Conservation (phyloP, 2,888 invertebrate species). For the Rhorus exstirpatorius region DNA sequence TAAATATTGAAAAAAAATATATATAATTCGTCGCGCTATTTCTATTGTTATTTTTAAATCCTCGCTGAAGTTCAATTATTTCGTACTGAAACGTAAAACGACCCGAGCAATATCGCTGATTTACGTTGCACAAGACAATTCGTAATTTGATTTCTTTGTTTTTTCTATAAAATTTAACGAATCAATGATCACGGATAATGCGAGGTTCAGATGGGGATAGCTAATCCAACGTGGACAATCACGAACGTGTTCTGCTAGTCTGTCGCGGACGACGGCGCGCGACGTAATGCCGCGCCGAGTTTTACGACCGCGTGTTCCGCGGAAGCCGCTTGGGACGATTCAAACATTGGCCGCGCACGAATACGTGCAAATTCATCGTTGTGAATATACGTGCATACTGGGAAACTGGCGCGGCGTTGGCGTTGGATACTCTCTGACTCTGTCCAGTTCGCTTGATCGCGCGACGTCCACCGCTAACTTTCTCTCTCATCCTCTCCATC, state of each 20-base stretch:
- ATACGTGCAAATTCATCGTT: conserved; percentile 37
- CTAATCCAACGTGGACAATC: neutral
- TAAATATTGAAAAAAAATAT: too few species aligned
- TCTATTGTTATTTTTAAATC: too few species aligned
- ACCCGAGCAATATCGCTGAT: too few species aligned
- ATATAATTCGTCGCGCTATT: too few species aligned
- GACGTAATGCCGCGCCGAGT: conserved; percentile 84
- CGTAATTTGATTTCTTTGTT: neutral
- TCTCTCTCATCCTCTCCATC: conserved; percentile 46
- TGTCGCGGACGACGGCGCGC: conserved; percentile 85
- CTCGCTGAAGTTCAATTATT: too few species aligned
- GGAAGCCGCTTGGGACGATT: conserved; percentile 82
- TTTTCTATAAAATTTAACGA: neutral
- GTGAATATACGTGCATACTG: conserved; percentile 9
- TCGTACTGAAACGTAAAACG: too few species aligned
- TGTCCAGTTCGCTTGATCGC: conserved; percentile 43
- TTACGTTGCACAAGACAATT: neutral
- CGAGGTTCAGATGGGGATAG: neutral
- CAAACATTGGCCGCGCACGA: conserved; percentile 71
- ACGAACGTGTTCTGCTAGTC: conserved; percentile 72
- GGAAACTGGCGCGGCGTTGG: conserved; percentile 2
- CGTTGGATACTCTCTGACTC: conserved; percentile 49
- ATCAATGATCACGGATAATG: neutral
- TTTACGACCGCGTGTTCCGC: conserved; percentile 81
- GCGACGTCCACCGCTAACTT: conserved; percentile 39